Conservation (phyloP, 2,888 invertebrate species). For the Notocelia uddmanniana region DNA sequence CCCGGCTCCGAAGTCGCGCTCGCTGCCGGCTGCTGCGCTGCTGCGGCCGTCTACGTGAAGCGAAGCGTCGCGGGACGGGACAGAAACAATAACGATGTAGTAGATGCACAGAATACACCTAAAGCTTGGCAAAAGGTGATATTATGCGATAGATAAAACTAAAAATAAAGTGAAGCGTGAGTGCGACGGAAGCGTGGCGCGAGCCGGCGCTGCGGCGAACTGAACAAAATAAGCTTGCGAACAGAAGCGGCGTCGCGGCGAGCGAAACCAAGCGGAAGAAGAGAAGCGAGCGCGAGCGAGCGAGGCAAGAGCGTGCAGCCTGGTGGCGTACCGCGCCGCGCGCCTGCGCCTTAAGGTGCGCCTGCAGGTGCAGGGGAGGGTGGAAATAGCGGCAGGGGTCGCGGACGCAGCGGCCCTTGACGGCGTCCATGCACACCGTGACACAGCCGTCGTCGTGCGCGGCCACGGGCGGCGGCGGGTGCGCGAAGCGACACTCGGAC, state of each 20-base stretch:
- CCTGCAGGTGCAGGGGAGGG: slow-evolving; percentile 99
- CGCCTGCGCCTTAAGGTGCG: slow-evolving; percentile 99
- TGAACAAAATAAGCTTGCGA: slow-evolving; percentile 82
- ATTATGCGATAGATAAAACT: slow-evolving; percentile 83
- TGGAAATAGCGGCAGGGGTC: slow-evolving; percentile 99
- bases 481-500: slow-evolving; percentile 99
- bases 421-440: slow-evolving; percentile 99
- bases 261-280: slow-evolving; percentile 83
- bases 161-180: slow-evolving; percentile 84
- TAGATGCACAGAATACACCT: slow-evolving; percentile 86
- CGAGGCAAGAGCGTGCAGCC: slow-evolving; percentile 83
- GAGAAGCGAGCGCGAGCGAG: slow-evolving; percentile 80
- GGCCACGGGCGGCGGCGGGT: slow-evolving; percentile 98
- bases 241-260: slow-evolving; percentile 84
- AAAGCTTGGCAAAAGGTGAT: slow-evolving; percentile 85
- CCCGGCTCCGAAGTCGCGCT: slow-evolving; percentile 91
- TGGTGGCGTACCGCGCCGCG: slow-evolving; percentile 95
- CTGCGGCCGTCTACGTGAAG: slow-evolving; percentile 85
- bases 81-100: slow-evolving; percentile 86
- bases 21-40: slow-evolving; percentile 88
- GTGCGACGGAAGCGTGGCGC: slow-evolving; percentile 86
- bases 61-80: slow-evolving; percentile 86
- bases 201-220: slow-evolving; percentile 76
- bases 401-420: slow-evolving; percentile 99
- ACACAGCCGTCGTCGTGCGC: slow-evolving; percentile 99